Evolutionary conservation across 2,113 vertebrate species (phyloP).

Genomic region (Anolis carolinensis): DNA sequence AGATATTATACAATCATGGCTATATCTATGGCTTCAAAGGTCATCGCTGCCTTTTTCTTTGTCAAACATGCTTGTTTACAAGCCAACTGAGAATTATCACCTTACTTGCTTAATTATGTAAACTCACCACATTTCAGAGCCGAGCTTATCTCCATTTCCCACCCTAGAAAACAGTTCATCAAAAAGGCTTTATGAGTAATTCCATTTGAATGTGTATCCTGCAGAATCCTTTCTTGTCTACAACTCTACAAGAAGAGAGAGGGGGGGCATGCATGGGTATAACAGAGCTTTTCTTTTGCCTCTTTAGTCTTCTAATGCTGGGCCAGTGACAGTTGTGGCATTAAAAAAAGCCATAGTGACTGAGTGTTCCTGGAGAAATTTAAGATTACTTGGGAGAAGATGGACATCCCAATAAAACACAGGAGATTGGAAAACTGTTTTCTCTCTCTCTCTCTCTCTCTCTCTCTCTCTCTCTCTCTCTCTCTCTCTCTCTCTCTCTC

Average conservation of each 20-base stretch:
- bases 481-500: too few relatives aligned
- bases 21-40: constrained; percentile 3
- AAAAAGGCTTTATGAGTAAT: constrained; percentile 59
- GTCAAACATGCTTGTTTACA: constrained; percentile 16
- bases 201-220: constrained; percentile 61
- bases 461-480: too few relatives aligned
- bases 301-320: constrained; percentile 25
- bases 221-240: constrained; percentile 42
- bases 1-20: not conserved
- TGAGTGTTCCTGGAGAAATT: constrained; percentile 43
- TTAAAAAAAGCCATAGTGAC: constrained; percentile 55
- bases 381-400: constrained; percentile 29
- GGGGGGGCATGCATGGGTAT: constrained; percentile 31
- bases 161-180: not conserved
- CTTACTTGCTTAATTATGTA: constrained; percentile 1
- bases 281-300: constrained; percentile 14
- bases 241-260: constrained; percentile 16
- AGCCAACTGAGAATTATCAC: constrained; percentile 33
- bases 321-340: constrained; percentile 9
- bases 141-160: constrained; percentile 12
- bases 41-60: constrained; percentile 18
- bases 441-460: too few relatives aligned
- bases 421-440: constrained; percentile 43
- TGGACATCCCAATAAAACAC: constrained; percentile 31
- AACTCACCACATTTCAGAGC: not conserved